phyloP scores from a whole-genome alignment of 2,888 invertebrate genomes.

The Dryadula phaetusa region DNA sequence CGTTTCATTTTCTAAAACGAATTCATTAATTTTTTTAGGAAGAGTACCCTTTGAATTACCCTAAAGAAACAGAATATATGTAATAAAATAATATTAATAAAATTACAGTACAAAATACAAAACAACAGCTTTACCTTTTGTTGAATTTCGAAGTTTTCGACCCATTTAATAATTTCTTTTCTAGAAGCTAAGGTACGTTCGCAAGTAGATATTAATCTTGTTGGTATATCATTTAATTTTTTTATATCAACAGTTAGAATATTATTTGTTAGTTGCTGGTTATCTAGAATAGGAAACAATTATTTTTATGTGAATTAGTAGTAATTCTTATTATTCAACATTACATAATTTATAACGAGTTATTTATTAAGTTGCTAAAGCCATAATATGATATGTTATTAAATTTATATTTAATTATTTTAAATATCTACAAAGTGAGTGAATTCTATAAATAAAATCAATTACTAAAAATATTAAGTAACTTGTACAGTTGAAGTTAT shows the following conservation, averaged over 20 bases:
- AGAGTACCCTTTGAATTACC: conserved; percentile 59
- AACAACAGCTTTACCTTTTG: conserved; percentile 55
- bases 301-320: not conserved
- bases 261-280: conserved; percentile 41
- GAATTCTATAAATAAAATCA: too few species aligned
- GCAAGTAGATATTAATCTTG: conserved; percentile 65
- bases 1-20: conserved; percentile 69
- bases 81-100: not conserved
- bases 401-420: too few species aligned
- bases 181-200: conserved; percentile 66
- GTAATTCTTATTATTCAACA: too few species aligned
- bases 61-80: conserved; percentile 46
- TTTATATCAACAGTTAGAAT: conserved; percentile 57
- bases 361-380: too few species aligned
- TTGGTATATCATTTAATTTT: conserved; percentile 64
- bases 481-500: too few species aligned
- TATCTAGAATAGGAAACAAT: conserved; percentile 39
- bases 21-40: conserved; percentile 68
- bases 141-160: conserved; percentile 59
- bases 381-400: too few species aligned
- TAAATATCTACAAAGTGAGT: too few species aligned
- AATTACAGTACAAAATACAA: not conserved
- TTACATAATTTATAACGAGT: too few species aligned
- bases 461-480: too few species aligned
- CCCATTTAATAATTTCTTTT: conserved; percentile 72